Evolutionary conservation across 1,140 invertebrate genomes (phyloP).

Genomic region (Oppia nitens): DNA sequence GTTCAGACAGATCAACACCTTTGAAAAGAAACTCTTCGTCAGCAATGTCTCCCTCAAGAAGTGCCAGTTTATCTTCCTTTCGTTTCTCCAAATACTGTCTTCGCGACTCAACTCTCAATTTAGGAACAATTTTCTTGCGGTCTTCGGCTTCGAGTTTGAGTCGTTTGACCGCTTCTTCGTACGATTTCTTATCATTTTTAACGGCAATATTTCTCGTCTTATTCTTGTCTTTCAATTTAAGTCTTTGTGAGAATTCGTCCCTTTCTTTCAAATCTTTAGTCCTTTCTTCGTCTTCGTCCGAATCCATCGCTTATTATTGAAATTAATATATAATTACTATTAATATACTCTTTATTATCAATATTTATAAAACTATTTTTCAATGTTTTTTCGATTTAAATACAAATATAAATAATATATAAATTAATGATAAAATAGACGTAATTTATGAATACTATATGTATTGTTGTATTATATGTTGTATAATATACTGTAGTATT

Average conservation of each 20-base stretch:
- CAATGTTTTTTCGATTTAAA: too few species aligned
- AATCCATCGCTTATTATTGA: too few species aligned
- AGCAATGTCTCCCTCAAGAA: constrained; percentile 81
- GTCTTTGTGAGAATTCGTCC: constrained; percentile 77
- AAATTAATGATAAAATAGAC: too few species aligned
- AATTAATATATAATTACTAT: too few species aligned
- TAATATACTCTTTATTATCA: too few species aligned
- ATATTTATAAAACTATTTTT: too few species aligned
- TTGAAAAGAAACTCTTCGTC: constrained; percentile 94
- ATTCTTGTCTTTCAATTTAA: constrained; percentile 76
- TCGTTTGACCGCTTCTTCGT: constrained; percentile 79
- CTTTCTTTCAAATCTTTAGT: constrained; percentile 68
- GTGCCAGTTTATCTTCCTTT: constrained; percentile 88
- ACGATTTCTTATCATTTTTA: constrained; percentile 49
- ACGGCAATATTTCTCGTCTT: constrained; percentile 65
- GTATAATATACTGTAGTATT: too few species aligned
- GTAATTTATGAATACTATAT: too few species aligned
- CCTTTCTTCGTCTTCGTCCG: constrained; percentile 35
- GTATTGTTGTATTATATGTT: too few species aligned
- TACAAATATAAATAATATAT: too few species aligned
- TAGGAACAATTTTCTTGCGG: constrained; percentile 65
- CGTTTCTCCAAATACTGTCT: constrained; percentile 86
- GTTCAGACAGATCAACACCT: constrained; percentile 61
- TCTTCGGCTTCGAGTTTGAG: constrained; percentile 64
- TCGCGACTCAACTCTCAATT: constrained; percentile 72